Evolutionary conservation across 1,140 invertebrate genomes (phyloP), one percentile per base, ranked within the genome.

Genomic region (Solenopsis fugax): DNA sequence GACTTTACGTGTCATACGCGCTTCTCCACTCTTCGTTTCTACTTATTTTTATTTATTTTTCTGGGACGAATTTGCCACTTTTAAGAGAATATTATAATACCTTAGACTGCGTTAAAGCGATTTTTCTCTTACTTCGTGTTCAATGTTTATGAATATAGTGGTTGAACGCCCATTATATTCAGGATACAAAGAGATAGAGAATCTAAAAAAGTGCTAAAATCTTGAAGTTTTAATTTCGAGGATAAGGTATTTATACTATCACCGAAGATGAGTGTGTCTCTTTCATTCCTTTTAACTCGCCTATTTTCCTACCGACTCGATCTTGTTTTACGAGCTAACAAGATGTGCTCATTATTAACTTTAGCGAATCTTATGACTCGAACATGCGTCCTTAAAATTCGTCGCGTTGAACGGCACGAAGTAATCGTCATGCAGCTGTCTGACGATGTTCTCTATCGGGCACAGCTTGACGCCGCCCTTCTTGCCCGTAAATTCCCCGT

Each of bases 371-470:
- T 82, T 91, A 4, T 67, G 88, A 88, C 71, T 92, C 21, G 95
- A 94, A 90, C 98, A 98, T 6, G 98, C 97, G 91, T 98, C 98
- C 94, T 98, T 98, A 91, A 97, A 98, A 95, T 98, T 98, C 13
- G 97, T 97, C 5, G 97, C 97, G 93, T 98, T 98, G 56, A 98
- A 97, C 16, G 96, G 94, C 10, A 96, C 93, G 93, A 98, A 98
- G 93, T 98, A 98, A 93, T 98, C 97, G 91, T 98, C 98, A 91
- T 98, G 98, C 75, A 98, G 95, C 92, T 98, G 98, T 64, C 98
- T 96, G 18, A 98, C 97, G 34, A 98, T 98, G 92, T 97, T 97
- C 91, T 98, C 98, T 88, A 98, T 97, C 16, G 97, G 97, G 94
- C 98, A 98, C 0, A 98, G 93, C 93, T 96, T 96, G 58, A 96